These are phyloP conservation scores for Chlorodrepanis virens DNA, from an alignment of 2,113 vertebrate genomes.

Conservation along the genomic window DNA sequence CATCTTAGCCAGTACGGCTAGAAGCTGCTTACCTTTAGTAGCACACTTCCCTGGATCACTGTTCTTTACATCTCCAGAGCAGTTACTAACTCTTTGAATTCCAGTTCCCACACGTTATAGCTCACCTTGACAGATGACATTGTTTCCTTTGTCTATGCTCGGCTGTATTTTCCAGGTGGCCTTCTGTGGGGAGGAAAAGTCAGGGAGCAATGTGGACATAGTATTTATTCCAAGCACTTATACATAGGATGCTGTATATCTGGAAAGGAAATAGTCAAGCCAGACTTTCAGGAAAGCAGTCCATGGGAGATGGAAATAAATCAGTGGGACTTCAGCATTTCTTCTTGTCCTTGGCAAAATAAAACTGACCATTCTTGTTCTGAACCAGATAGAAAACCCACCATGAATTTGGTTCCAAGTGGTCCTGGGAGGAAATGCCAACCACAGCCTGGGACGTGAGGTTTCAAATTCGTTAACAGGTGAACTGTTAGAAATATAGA, in stretches of 20 bases:
- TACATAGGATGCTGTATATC: neutral
- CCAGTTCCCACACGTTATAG: neutral
- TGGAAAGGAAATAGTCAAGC: neutral
- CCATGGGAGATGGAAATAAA: neutral
- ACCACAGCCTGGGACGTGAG: neutral
- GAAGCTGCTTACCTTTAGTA: neutral
- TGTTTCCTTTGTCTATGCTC: neutral
- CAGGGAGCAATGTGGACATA: accelerated
- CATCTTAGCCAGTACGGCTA: neutral
- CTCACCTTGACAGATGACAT: neutral
- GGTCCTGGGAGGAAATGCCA: neutral
- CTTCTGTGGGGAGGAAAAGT: neutral
- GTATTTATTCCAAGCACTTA: neutral
- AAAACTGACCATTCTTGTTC: neutral
- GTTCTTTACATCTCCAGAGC: neutral
- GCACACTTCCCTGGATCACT: neutral
- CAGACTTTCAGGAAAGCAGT: neutral
- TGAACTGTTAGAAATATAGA: neutral
- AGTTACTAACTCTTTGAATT: neutral
- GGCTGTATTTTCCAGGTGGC: neutral
- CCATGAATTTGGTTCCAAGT: neutral
- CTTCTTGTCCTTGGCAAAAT: neutral
- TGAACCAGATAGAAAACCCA: neutral
- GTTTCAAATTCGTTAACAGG: neutral
- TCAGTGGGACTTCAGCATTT: neutral